Evolutionary conservation across 1,140 invertebrate species (phyloP), one percentile per base, ranked within the genome.

Genomic region (Eciton burchellii): DNA sequence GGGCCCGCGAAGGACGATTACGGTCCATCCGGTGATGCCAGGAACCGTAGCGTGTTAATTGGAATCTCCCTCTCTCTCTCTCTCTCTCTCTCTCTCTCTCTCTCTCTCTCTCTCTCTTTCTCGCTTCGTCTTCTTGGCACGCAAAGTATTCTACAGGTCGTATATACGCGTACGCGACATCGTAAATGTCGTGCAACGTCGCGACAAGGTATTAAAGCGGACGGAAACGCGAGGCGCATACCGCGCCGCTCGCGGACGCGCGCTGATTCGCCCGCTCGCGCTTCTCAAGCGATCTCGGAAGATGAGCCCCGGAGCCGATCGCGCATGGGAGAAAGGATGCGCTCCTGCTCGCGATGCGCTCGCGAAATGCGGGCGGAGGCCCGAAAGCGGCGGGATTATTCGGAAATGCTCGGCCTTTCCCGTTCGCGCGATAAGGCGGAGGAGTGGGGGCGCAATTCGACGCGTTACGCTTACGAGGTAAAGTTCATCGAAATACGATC

Each of bases 101-200:
- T 63, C 8, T 63, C 24, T 70, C 24, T 52, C 26, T 35, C 26
- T 41, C 6, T 21, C 14, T 16, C 24, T 41, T 14, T 54, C 47
- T 70, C 29, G n/a, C n/a, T n/a, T n/a, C n/a, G n/a, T n/a, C n/a
- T n/a, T 24, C 24, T 19, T 14, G 16, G 1, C 45, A 56, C 47
- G 29, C 24, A 8, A n/a, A 4, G 3, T 11, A 60, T 11, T 49
- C 49, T 49, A 71, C 83, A 65, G 71, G 81, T n/a, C n/a, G n/a
- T n/a, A n/a, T n/a, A n/a, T n/a, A n/a, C 72, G 81, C 79, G 73
- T 74, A 77, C 86, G 86, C 70, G 77, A 68, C 82, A 82, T 73
- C 83, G 85, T 72, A 73, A 86, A 82, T 56, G 72, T 66, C 59
- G 68, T 47, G 66, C 66, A 52, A 74, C 65, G 14, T 24, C 43